Conservation (phyloP, 2,888 invertebrate genomes). For the Heteromurus nitidus region DNA sequence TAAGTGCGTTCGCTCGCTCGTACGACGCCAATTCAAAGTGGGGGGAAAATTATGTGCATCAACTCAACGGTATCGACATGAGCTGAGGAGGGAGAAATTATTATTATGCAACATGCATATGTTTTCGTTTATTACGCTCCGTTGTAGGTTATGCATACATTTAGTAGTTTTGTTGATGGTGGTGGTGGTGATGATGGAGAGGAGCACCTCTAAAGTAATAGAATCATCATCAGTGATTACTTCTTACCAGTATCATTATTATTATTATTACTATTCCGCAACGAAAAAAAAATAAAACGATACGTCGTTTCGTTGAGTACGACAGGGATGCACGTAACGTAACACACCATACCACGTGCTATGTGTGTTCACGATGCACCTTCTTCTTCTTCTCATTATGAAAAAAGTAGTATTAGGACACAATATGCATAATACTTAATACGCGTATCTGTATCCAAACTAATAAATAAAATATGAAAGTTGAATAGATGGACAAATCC, state of each 20-base stretch:
- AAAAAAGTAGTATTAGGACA: conserved; percentile 33
- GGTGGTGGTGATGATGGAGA: too few species aligned
- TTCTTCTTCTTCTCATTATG: conserved; percentile 54
- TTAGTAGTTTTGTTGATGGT: conserved; percentile 36
- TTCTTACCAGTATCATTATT: conserved; percentile 12
- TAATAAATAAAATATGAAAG: conserved; percentile 60
- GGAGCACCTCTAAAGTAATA: conserved; percentile 47
- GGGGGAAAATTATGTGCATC: too few species aligned
- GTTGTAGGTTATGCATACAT: conserved; percentile 55
- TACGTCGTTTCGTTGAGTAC: conserved; percentile 6
- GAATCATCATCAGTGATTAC: conserved; percentile 53
- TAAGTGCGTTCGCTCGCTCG: too few species aligned
- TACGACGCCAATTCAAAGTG: not conserved
- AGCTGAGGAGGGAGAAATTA: conserved; percentile 35
- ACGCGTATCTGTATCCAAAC: conserved; percentile 45
- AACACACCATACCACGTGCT: conserved; percentile 11
- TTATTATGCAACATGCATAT: conserved; percentile 50
- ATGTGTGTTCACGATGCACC: conserved; percentile 22
- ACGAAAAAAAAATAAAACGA: conserved; percentile 29
- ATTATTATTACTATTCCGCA: conserved; percentile 20
- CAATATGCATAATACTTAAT: conserved; percentile 17
- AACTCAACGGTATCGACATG: too few species aligned
- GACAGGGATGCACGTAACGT: too few species aligned
- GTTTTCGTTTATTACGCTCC: conserved; percentile 51
- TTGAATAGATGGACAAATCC: conserved; percentile 54